Evolutionary conservation across 2,888 invertebrate species (phyloP).

Genomic region (Sminthurinus aureus): DNA sequence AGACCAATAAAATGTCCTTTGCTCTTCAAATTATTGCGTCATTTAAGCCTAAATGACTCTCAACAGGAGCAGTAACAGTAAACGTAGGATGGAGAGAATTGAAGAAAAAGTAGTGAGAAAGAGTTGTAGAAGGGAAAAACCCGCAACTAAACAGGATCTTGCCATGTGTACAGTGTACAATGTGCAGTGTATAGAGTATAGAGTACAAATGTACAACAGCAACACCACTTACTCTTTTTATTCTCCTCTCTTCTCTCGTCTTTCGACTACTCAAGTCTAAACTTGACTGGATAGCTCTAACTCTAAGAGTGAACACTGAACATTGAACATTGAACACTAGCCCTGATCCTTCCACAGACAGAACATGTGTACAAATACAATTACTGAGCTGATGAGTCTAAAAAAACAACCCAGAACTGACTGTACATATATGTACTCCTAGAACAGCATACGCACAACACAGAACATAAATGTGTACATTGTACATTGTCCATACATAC

Average conservation of each 20-base stretch:
- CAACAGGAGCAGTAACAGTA: neutral
- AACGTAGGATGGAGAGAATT: neutral
- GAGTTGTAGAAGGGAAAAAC: no score
- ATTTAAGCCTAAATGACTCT: conserved; percentile 14
- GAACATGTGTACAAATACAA: neutral
- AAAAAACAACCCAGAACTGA: no score
- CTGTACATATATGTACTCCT: no score
- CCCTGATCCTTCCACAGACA: neutral
- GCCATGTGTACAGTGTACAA: neutral
- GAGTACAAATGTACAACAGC: neutral
- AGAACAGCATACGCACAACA: neutral
- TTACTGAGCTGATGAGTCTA: neutral
- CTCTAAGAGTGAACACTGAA: no score
- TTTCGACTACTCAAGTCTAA: no score
- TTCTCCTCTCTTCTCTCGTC: no score
- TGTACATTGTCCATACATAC: no score
- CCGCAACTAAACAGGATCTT: neutral
- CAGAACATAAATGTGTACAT: neutral
- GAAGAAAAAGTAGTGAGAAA: neutral
- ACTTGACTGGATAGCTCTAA: no score
- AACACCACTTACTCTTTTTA: neutral
- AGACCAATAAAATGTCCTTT: conserved; percentile 29
- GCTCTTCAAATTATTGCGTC: conserved; percentile 21
- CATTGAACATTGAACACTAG: no score
- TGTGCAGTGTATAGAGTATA: neutral